Conservation (phyloP, 2,797 vertebrate genomes). For the Harpagifer antarcticus region DNA sequence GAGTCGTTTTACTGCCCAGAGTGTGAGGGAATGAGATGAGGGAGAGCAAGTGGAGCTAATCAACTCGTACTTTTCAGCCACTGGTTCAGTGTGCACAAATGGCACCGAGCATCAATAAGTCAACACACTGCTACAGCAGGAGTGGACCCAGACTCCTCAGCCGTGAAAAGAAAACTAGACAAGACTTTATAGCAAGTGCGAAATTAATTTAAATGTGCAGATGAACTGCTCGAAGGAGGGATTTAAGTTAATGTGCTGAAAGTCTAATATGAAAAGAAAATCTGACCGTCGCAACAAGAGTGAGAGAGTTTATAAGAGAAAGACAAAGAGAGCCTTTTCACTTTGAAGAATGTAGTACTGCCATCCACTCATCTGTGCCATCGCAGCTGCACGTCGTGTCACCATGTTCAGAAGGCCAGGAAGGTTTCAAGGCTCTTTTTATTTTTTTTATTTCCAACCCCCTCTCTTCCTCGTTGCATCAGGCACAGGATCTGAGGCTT, state of each 20-base stretch:
- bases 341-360: slow-evolving; percentile 58
- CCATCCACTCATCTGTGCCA: slow-evolving; percentile 66
- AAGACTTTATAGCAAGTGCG: slow-evolving; percentile 18
- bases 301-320: slow-evolving; percentile 42
- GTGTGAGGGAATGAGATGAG: slow-evolving; percentile 60
- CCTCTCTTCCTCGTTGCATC: slow-evolving; percentile 60
- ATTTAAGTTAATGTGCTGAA: slow-evolving; percentile 37
- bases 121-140: slow-evolving; percentile 39
- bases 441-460: background rate
- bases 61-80: slow-evolving; percentile 64
- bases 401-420: slow-evolving; percentile 68
- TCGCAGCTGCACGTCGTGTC: slow-evolving; percentile 71
- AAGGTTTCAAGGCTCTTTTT: slow-evolving; percentile 49
- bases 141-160: slow-evolving; percentile 53
- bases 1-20: slow-evolving; percentile 57
- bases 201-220: slow-evolving; percentile 53
- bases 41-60: slow-evolving; percentile 68
- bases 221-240: slow-evolving; percentile 45
- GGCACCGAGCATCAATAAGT: slow-evolving; percentile 59
- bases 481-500: slow-evolving; percentile 78
- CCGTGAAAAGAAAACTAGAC: slow-evolving; percentile 14
- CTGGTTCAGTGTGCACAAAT: slow-evolving; percentile 60
- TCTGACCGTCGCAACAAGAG: slow-evolving; percentile 19
- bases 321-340: slow-evolving; percentile 32
- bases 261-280: slow-evolving; percentile 29